Percentiles rank a stretch among this genome's conserved stretches.
Conservation (phyloP, 92 coral and sea anemone genomes). For the Ricordea florida region DNA sequence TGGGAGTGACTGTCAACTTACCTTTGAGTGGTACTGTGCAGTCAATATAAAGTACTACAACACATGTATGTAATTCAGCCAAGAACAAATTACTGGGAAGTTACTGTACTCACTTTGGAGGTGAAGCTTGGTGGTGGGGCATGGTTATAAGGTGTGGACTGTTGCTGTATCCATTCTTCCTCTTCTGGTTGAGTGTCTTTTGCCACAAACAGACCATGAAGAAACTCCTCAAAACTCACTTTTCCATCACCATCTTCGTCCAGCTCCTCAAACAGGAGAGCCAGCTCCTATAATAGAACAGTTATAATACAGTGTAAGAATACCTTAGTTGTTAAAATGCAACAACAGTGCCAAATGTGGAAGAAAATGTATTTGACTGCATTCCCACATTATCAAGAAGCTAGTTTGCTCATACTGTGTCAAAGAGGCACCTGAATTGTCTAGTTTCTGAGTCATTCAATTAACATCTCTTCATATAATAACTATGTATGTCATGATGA, state of each 20-base stretch:
- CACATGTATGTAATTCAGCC: background rate
- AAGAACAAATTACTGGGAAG: background rate
- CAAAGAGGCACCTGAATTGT: no score
- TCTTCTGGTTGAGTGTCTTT: slow-evolving; percentile 73
- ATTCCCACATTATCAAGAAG: no score
- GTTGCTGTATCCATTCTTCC: slow-evolving; percentile 61
- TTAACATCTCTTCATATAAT: no score
- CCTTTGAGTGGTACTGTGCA: no score
- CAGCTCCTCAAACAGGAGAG: slow-evolving; percentile 92
- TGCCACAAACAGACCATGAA: slow-evolving; percentile 92
- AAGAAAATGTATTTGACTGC: no score
- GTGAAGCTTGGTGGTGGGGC: slow-evolving; percentile 49
- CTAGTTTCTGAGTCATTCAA: no score
- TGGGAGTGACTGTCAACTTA: no score
- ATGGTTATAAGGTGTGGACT: slow-evolving; percentile 74
- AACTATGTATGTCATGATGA: no score
- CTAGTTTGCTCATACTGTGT: no score
- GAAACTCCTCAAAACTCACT: slow-evolving; percentile 95
- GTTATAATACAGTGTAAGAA: no score
- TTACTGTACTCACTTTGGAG: slow-evolving; percentile 44
- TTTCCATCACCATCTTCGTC: slow-evolving; percentile 97
- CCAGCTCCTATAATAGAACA: slow-evolving; percentile 71
- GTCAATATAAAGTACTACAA: background rate
- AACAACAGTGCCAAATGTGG: no score
- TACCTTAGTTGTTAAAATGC: no score